Conservation (phyloP, 2,888 invertebrate genomes). For the Cheilosia vernalis region DNA sequence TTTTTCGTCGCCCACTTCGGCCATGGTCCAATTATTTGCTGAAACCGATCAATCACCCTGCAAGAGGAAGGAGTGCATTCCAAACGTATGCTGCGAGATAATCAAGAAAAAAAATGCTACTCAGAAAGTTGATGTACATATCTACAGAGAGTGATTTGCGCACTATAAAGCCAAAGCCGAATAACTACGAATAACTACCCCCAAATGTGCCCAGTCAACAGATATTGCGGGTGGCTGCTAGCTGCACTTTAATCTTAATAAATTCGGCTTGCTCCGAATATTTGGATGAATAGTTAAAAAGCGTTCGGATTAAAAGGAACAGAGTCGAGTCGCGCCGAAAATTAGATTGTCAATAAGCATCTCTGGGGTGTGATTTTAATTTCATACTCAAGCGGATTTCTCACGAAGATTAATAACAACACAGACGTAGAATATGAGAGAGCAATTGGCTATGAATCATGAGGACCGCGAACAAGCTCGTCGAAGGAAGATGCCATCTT, state of each 20-base stretch:
- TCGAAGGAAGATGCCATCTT: conserved; percentile 59
- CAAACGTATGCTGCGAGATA: background rate
- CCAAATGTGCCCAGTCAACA: conserved; percentile 16
- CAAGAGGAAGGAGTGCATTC: conserved; percentile 17
- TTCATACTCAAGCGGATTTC: conserved; percentile 83
- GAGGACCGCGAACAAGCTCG: conserved; percentile 34
- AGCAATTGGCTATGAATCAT: conserved; percentile 54
- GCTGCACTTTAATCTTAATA: conserved; percentile 53
- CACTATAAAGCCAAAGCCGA: conserved; percentile 3
- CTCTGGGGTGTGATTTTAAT: conserved; percentile 84
- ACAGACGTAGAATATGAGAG: conserved; percentile 22
- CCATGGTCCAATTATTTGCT: conserved; percentile 63
- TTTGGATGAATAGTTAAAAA: conserved; percentile 64
- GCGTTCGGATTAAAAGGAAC: conserved; percentile 44
- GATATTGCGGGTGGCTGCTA: conserved; percentile 3
- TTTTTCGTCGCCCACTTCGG: background rate
- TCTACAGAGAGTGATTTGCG: conserved; percentile 68
- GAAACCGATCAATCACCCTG: conserved; percentile 66
- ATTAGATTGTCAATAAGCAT: conserved; percentile 65
- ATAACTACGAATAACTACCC: conserved; percentile 37
- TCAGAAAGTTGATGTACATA: conserved; percentile 63
- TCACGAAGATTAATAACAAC: conserved; percentile 74
- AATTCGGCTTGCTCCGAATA: conserved; percentile 27
- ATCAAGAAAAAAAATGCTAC: conserved; percentile 52
- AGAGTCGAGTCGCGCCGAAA: background rate